A percentile compares a stretch with the other conserved stretches of the same genome.
Conservation (phyloP, 2,888 invertebrate genomes). For the Drosophila pegasa region DNA sequence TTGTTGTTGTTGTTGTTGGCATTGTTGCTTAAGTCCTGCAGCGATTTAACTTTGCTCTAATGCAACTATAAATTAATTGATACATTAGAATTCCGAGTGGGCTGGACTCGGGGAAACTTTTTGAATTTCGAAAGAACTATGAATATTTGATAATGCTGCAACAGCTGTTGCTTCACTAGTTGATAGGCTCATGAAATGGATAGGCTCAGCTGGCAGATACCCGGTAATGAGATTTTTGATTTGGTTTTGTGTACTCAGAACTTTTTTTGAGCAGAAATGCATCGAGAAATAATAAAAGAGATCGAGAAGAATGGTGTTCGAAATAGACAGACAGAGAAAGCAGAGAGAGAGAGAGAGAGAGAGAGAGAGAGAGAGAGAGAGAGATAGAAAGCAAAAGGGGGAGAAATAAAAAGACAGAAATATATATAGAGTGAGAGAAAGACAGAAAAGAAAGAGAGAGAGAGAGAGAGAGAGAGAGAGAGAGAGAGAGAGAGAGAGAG, state of each 20-base stretch:
- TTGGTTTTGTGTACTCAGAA: neutral
- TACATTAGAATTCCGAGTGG: constrained; percentile 14
- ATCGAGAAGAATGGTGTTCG: too few species aligned
- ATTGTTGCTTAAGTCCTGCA: neutral
- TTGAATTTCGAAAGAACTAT: neutral
- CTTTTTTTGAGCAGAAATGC: too few species aligned
- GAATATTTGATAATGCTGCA: constrained; percentile 13
- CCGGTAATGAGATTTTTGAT: neutral
- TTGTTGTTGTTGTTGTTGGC: neutral
- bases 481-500: neutral
- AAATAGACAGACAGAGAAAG: neutral
- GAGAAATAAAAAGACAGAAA: neutral
- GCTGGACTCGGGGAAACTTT: constrained; percentile 37
- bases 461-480: neutral
- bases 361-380: neutral
- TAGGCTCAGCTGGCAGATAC: neutral
- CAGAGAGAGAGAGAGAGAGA: neutral
- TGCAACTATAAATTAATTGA: constrained; percentile 33
- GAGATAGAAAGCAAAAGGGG: too few species aligned
- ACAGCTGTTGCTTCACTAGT: constrained; percentile 32
- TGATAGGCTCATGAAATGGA: neutral
- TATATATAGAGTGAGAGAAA: neutral
- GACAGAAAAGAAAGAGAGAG: neutral
- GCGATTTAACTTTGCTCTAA: constrained; percentile 6
- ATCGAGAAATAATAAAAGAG: too few species aligned